Conservation (phyloP, 1,140 invertebrate genomes). For the Phortica variegata region DNA sequence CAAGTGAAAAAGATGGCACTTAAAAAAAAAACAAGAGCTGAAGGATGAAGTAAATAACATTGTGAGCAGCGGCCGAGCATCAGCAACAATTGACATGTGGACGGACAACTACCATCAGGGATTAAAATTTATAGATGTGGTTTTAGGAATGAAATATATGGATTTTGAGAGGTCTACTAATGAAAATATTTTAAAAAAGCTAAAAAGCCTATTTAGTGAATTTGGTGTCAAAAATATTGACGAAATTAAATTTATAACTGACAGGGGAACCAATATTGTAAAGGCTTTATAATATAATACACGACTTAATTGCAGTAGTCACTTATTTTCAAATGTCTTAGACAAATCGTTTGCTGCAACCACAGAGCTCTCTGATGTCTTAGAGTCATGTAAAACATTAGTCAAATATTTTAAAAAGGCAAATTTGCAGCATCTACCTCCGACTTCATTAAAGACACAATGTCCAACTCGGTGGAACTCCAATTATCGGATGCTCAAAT, state of each 20-base stretch:
- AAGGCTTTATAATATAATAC: constrained; percentile 2
- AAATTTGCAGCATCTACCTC: neutral
- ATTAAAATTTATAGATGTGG: constrained; percentile 1
- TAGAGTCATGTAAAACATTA: neutral
- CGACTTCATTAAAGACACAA: constrained; percentile 3
- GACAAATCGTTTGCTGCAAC: neutral
- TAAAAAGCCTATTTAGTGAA: constrained; percentile 6
- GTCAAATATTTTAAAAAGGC: constrained; percentile 8
- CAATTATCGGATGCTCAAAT: no score
- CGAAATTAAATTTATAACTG: constrained; percentile 8
- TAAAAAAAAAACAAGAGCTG: constrained; percentile 2
- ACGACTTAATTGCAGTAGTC: neutral
- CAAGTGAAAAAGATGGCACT: no score
- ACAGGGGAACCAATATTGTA: constrained; percentile 2
- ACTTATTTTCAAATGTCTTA: constrained; percentile 2
- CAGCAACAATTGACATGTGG: constrained; percentile 8
- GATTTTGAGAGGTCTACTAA: constrained; percentile 7
- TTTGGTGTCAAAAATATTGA: neutral
- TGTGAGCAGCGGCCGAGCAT: constrained; percentile 1
- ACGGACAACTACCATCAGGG: constrained; percentile 4
- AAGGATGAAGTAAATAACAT: constrained; percentile 4
- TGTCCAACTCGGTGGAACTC: constrained; percentile 9
- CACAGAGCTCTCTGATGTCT: neutral
- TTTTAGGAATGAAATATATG: constrained; percentile 13
- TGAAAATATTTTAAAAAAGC: constrained; percentile 7